Conservation (phyloP, 2,888 invertebrate genomes). For the Hirtodrosophila duncani region DNA sequence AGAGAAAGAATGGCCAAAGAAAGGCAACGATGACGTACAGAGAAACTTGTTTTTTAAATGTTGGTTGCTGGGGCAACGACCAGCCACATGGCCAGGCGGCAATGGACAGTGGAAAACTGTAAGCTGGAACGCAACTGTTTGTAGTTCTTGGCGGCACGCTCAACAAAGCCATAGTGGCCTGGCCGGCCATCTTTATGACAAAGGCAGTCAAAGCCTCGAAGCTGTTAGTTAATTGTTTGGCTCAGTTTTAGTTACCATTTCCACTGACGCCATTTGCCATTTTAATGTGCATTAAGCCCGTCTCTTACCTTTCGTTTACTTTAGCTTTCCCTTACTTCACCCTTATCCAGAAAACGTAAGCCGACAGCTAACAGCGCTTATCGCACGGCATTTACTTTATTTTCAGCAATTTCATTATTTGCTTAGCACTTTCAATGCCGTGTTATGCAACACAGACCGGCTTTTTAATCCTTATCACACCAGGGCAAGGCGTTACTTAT, state of each 20-base stretch:
- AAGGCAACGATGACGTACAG: conserved; percentile 44
- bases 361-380: too few relatives aligned
- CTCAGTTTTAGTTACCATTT: conserved; percentile 14
- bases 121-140: conserved; percentile 9
- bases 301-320: too few relatives aligned
- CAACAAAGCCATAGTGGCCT: too few relatives aligned
- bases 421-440: conserved; percentile 59
- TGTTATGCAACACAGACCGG: conserved; percentile 38
- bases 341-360: conserved; percentile 12
- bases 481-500: conserved; percentile 27
- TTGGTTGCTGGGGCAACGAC: conserved; percentile 71
- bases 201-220: conserved; percentile 14
- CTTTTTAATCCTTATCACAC: conserved; percentile 67
- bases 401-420: conserved; percentile 51
- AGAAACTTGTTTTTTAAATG: conserved; percentile 65
- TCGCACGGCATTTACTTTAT: conserved; percentile 38
- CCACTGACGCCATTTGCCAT: conserved; percentile 25
- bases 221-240: conserved; percentile 43
- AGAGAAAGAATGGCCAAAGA: conserved; percentile 24
- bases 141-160: too few relatives aligned
- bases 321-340: neutral
- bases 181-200: conserved; percentile 10
- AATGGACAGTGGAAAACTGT: neutral
- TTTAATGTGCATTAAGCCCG: too few relatives aligned
- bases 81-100: conserved; percentile 47